These are phyloP conservation scores for Agrotis segetum DNA, from an alignment of 2,888 invertebrate species.

Conservation along the genomic window DNA sequence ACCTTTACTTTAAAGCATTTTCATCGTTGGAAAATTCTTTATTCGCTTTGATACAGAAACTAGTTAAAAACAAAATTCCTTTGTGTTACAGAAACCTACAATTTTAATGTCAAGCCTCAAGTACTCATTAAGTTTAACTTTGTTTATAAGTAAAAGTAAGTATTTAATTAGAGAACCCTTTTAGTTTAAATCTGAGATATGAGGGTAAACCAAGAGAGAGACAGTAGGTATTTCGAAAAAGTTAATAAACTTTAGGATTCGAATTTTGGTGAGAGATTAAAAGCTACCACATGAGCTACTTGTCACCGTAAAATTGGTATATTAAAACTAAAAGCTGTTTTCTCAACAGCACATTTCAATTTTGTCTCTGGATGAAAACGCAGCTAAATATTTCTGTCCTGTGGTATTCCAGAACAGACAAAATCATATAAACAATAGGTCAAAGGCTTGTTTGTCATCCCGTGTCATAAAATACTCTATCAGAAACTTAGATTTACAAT, in stretches of 20 bases:
- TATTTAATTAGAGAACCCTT: not conserved
- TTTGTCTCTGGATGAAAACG: not conserved
- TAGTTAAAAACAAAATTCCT: constrained; percentile 9
- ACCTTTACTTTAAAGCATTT: constrained; percentile 19
- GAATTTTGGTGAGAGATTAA: not conserved
- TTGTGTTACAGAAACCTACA: constrained; percentile 17
- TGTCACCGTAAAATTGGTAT: too few relatives aligned
- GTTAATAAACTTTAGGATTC: not conserved
- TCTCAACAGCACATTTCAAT: not conserved
- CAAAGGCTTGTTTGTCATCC: not conserved
- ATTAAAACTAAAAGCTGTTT: not conserved
- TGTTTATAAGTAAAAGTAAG: not conserved
- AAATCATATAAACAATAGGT: not conserved
- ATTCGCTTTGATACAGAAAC: constrained; percentile 21
- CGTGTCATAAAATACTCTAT: not conserved
- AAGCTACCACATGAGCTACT: not conserved
- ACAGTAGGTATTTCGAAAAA: not conserved
- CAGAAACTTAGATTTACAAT: not conserved
- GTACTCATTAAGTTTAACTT: constrained; percentile 1
- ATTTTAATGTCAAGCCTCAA: constrained; percentile 25
- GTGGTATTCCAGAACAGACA: not conserved
- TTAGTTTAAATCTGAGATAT: not conserved
- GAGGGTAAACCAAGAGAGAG: not conserved
- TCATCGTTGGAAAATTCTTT: constrained; percentile 14
- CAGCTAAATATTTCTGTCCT: not conserved